Base-by-base conservation (phyloP, 2,113 vertebrate genomes). In the Circaetus gallicus region DNA sequence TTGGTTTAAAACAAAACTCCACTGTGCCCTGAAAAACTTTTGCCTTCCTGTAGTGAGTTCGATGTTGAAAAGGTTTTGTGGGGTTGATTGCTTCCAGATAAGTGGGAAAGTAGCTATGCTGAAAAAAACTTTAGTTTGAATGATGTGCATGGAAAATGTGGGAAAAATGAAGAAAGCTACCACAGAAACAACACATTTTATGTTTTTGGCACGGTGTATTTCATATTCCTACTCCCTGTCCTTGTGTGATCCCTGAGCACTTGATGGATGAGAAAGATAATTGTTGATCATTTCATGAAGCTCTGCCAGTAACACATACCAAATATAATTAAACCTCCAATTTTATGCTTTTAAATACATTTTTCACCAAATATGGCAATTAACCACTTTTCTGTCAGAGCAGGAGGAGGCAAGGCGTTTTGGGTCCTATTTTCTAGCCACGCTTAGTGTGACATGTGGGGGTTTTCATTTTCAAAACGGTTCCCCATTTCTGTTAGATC, bases 211-310 rank as follows among this genome's bases (percentile, higher is more conserved):
- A 94, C 47, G 73, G 38, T 6, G 13, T 73, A 18, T 70, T 94
- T 97, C 59, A 22, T 82, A 88, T 96, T 94, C 77, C 83, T 96
- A 53, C 70, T 95, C 90, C 34, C 36, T 86, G 89, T 95, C 94
- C 95, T 97, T 89, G 81, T 73, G 89, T 93, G 95, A 95, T 97
- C 93, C 82, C 89, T 82, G 74, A 90, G 66, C 92, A 84, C 72
- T 95, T 96, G 95, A 97, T 90, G 67, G 94, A 96, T 96, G 96
- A 94, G 91, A 90, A 96, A 93, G 89, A 97, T 95, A 97, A 97
- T 91, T 96, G 97, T 95, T 96, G 94, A 97, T 97, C 92, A 97
- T 95, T 97, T 97, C 83, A 92, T 90, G 89, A 94, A 88, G 67
- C 79, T 91, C 84, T 95, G 94, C 90, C 94, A 95, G 90, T 74